Evolutionary conservation across 2,797 vertebrate genomes (phyloP), one percentile per base, ranked within the genome.

Genomic region (Cossypha polioptera): DNA sequence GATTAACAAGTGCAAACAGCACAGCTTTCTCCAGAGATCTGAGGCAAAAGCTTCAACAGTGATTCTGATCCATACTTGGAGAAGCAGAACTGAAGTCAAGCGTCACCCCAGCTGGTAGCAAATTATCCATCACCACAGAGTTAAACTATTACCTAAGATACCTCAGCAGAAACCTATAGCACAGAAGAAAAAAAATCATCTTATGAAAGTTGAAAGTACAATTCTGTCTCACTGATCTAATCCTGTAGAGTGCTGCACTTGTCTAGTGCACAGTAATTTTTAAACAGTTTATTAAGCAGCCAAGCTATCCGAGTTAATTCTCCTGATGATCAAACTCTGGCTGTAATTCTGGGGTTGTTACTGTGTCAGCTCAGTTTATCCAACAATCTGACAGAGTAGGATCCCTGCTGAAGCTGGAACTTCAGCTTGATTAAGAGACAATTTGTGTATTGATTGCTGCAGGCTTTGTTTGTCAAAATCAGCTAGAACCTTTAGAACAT

Each of bases 261-360:
- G 0, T 11, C 45, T 47, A 51, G 15, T 1, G 3, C 0, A 0
- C 3, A 62, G 22, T 45, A 10, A 79, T 51, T 83, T 76, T 38
- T 50, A 16, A 87, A 33, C 25, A 54, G 31, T 1, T 2, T 47
- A 55, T 53, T 72, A 57, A 65, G 43, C 28, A 71, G 57, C 6
- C 36, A 48, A 45, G 10, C 19, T 14, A 51, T 13, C 9, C 55
- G 16, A 61, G 9, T 40, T 59, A 76, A 48, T 69, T 43, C 31
- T 58, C 9, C 33, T 38, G 31, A 29, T 36, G 28, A 76, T 42
- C 48, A 62, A 86, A 74, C 11, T 40, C 54, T 9, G 4, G 5
- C 21, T 67, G 22, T 54, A 79, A 63, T 50, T 35, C 48, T 22
- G 18, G 7, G 10, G 3, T 31, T 62, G 43, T 63, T 53, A 59